phyloP scores from a whole-genome alignment of 2,113 vertebrate species.

The Circaetus cinerascens region DNA sequence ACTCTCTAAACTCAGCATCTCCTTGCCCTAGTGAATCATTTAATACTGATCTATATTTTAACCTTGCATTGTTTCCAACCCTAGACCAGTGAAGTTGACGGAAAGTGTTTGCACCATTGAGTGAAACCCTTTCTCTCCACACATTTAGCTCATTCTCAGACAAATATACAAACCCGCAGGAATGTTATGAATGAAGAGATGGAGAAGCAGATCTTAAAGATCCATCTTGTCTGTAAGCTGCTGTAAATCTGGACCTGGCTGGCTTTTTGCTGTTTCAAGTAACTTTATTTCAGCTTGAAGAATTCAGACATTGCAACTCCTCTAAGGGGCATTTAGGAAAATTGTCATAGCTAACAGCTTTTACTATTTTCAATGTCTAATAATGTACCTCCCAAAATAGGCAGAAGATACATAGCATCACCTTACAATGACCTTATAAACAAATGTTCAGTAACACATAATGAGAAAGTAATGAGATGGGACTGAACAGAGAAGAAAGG shows the following conservation, averaged over 20 bases:
- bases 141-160: not conserved
- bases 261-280: not conserved
- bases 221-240: not conserved
- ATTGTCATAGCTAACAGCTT: not conserved
- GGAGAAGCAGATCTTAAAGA: not conserved
- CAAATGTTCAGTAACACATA: not conserved
- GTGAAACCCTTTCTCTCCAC: not conserved
- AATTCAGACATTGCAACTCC: not conserved
- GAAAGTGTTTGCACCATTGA: not conserved
- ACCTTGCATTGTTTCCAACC: not conserved
- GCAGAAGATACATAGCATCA: not conserved
- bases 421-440: slow-evolving; percentile 1
- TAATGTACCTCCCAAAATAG: not conserved
- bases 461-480: not conserved
- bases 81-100: not conserved
- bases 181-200: not conserved
- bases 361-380: not conserved
- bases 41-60: not conserved
- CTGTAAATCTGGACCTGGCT: not conserved
- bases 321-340: not conserved
- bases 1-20: not conserved
- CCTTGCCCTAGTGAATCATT: not conserved
- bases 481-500: not conserved
- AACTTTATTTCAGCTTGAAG: not conserved
- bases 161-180: not conserved